Evolutionary conservation across 2,113 vertebrate species (phyloP).

Genomic region (Nesoenas mayeri): DNA sequence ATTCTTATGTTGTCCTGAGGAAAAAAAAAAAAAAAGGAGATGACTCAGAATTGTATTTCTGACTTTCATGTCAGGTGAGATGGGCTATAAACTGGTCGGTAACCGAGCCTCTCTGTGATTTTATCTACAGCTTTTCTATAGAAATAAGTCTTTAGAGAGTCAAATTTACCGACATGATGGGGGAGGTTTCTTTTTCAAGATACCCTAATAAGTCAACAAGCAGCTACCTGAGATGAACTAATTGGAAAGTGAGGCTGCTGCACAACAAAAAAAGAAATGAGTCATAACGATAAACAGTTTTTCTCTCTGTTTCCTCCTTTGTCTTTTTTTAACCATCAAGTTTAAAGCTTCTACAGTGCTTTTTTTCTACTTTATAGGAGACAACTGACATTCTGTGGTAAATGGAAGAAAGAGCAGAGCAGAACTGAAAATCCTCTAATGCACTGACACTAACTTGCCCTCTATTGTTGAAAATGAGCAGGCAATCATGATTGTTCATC

Average conservation of each 20-base stretch:
- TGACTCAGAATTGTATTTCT: background rate
- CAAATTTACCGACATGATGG: background rate
- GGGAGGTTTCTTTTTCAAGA: constrained; percentile 16
- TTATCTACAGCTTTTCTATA: background rate
- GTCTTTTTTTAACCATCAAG: constrained; percentile 89
- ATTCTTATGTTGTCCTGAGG: constrained; percentile 44
- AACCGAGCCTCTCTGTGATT: background rate
- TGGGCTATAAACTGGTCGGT: background rate
- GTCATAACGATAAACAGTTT: constrained; percentile 76
- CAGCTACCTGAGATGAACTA: constrained; percentile 66
- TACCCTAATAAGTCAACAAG: constrained; percentile 10
- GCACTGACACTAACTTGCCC: constrained; percentile 97
- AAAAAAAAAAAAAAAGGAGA: background rate
- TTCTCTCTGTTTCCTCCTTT: constrained; percentile 72
- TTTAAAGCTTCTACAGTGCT: constrained; percentile 84
- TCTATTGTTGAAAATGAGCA: constrained; percentile 98
- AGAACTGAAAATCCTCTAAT: constrained; percentile 93
- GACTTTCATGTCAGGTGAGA: background rate
- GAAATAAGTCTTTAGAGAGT: background rate
- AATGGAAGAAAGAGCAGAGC: constrained; percentile 91
- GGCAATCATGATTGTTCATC: constrained; percentile 98
- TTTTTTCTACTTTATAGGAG: constrained; percentile 90
- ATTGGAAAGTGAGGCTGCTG: constrained; percentile 66
- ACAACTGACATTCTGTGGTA: constrained; percentile 96
- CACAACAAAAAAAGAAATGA: constrained; percentile 51